A percentile compares a stretch with the other conserved stretches of the same genome.
Evolutionary conservation across 2,888 invertebrate species (phyloP).

Genomic region (Melanostoma scalare): DNA sequence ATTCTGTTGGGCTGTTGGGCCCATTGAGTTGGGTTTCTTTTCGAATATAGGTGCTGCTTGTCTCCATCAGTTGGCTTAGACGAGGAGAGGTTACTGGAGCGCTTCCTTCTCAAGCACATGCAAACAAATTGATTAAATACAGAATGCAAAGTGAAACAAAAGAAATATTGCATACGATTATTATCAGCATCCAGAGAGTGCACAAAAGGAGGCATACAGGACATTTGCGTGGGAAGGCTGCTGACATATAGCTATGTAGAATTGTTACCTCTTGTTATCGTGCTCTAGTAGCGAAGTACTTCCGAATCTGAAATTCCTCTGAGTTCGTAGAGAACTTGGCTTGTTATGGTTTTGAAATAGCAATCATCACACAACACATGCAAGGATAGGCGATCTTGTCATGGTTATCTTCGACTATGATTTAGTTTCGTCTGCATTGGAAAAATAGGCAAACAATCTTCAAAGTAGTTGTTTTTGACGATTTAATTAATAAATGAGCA

Average conservation of each 20-base stretch:
- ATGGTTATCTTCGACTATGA: no score
- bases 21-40: slow-evolving; percentile 20
- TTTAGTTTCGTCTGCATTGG: no score
- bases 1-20: slow-evolving; percentile 7
- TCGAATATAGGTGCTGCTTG: slow-evolving; percentile 30
- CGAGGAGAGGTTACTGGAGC: slow-evolving; percentile 23
- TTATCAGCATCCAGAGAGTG: slow-evolving; percentile 40
- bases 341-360: no score
- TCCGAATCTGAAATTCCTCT: no score
- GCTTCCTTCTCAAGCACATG: slow-evolving; percentile 46
- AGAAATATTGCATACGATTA: slow-evolving; percentile 65
- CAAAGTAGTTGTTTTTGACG: no score
- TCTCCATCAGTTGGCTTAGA: slow-evolving; percentile 21
- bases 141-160: slow-evolving; percentile 59
- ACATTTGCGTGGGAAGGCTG: slow-evolving; percentile 2
- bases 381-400: no score
- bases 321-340: no score
- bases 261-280: slow-evolving; percentile 24
- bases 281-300: background rate
- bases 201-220: background rate
- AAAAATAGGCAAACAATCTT: no score
- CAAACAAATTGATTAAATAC: slow-evolving; percentile 65
- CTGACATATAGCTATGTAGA: background rate
- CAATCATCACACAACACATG: no score
- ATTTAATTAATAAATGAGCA: no score